Percentiles rank a stretch among this genome's conserved stretches.
These are phyloP conservation scores for Panagrolaimus sp. DNA, from an alignment of 1,140 invertebrate genomes.

Conservation along the genomic window DNA sequence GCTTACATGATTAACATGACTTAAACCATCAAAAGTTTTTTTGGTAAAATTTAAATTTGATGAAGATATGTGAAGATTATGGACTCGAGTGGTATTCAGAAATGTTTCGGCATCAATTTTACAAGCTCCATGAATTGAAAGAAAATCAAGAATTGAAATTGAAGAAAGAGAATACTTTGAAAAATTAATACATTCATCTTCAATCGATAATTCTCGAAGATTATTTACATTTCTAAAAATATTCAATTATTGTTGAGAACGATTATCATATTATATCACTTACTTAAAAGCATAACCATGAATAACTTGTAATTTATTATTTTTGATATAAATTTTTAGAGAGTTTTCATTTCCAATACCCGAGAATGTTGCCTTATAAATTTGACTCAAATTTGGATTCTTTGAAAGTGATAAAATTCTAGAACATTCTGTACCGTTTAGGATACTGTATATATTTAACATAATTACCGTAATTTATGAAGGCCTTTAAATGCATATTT, in stretches of 20 bases:
- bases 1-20: conserved; percentile 49
- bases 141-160: conserved; percentile 43
- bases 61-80: conserved; percentile 35
- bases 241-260: background rate
- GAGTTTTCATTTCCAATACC: conserved; percentile 42
- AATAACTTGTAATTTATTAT: conserved; percentile 42
- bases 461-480: conserved; percentile 32
- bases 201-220: conserved; percentile 41
- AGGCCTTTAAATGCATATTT: conserved; percentile 44
- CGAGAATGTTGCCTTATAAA: conserved; percentile 40
- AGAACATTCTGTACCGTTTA: background rate
- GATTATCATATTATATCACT: background rate
- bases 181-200: conserved; percentile 41
- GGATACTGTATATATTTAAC: background rate
- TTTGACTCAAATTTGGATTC: conserved; percentile 37
- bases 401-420: conserved; percentile 30
- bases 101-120: conserved; percentile 33
- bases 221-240: conserved; percentile 43
- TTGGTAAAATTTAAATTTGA: conserved; percentile 35
- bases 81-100: conserved; percentile 38
- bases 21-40: conserved; percentile 37
- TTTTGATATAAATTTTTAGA: conserved; percentile 35
- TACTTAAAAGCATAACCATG: conserved; percentile 42
- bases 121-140: conserved; percentile 45
- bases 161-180: conserved; percentile 31